Percentiles rank a stretch among this genome's conserved stretches.
These are phyloP conservation scores for Diarsia mendica DNA, from an alignment of 2,888 invertebrate genomes.

Conservation along the genomic window DNA sequence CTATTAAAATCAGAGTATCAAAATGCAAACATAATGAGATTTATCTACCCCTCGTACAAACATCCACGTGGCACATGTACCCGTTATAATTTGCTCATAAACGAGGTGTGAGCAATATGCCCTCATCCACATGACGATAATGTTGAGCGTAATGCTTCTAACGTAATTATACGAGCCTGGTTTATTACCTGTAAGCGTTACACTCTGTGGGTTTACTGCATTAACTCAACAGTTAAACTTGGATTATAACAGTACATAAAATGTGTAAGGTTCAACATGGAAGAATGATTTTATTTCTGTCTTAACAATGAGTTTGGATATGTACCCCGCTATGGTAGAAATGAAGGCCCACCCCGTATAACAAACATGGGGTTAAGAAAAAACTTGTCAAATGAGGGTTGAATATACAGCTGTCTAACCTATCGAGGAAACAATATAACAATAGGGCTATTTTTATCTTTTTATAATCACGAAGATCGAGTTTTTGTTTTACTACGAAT, in stretches of 20 bases:
- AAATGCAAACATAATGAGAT: conserved; percentile 16
- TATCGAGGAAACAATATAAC: background rate
- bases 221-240: conserved; percentile 25
- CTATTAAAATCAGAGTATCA: background rate
- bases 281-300: conserved; percentile 23
- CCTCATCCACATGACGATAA: conserved; percentile 38
- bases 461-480: background rate
- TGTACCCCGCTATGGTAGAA: background rate
- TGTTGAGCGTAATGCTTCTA: conserved; percentile 33
- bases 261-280: conserved; percentile 14
- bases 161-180: conserved; percentile 47
- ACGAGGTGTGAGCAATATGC: conserved; percentile 49
- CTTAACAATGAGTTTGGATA: background rate
- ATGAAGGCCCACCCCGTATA: too few relatives aligned
- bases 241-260: conserved; percentile 42
- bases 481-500: background rate
- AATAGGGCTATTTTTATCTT: background rate
- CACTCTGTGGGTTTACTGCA: conserved; percentile 29
- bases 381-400: background rate
- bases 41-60: conserved; percentile 17
- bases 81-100: conserved; percentile 41
- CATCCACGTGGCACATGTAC: conserved; percentile 9
- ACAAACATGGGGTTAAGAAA: background rate
- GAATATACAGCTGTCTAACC: too few relatives aligned
- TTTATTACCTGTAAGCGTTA: conserved; percentile 52